These are phyloP conservation scores for Drosophila fulvimacula DNA, from an alignment of 2,888 invertebrate genomes.

Conservation along the genomic window DNA sequence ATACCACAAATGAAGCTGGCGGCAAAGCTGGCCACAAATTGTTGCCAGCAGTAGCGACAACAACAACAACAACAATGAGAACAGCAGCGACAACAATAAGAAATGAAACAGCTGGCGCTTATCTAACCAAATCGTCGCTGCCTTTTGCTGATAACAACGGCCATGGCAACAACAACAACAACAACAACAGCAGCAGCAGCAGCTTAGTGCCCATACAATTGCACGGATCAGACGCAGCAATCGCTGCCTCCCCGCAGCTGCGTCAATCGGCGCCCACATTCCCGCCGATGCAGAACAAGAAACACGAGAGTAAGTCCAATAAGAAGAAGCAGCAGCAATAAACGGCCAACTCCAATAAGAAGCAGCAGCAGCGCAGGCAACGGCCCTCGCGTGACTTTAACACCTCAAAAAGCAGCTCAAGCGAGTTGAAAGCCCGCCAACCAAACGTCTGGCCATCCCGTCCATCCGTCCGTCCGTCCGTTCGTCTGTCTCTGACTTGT, in stretches of 20 bases:
- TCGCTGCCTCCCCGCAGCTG: slow-evolving; percentile 33
- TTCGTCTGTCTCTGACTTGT: slow-evolving; percentile 26
- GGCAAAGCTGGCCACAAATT: slow-evolving; percentile 46
- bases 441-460: neutral
- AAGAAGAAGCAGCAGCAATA: neutral
- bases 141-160: slow-evolving; percentile 68
- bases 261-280: slow-evolving; percentile 52
- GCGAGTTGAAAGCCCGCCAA: slow-evolving; percentile 39
- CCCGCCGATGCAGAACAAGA: slow-evolving; percentile 63
- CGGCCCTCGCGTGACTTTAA: slow-evolving; percentile 56
- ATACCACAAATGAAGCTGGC: slow-evolving; percentile 56
- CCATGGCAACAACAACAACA: slow-evolving; percentile 65
- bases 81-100: slow-evolving; percentile 23
- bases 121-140: slow-evolving; percentile 60
- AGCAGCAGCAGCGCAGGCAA: neutral
- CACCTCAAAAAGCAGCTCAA: slow-evolving; percentile 66
- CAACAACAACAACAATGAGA: slow-evolving; percentile 26
- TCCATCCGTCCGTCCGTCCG: slow-evolving; percentile 1
- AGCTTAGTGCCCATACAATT: slow-evolving; percentile 35
- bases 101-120: slow-evolving; percentile 75
- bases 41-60: slow-evolving; percentile 32
- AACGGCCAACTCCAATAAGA: too few species aligned
- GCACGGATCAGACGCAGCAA: slow-evolving; percentile 27
- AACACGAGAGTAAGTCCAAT: slow-evolving; percentile 71
- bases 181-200: slow-evolving; percentile 35